Evolutionary conservation across 2,797 vertebrate genomes (phyloP).

Genomic region (Parauchenoglanis punctatus): DNA sequence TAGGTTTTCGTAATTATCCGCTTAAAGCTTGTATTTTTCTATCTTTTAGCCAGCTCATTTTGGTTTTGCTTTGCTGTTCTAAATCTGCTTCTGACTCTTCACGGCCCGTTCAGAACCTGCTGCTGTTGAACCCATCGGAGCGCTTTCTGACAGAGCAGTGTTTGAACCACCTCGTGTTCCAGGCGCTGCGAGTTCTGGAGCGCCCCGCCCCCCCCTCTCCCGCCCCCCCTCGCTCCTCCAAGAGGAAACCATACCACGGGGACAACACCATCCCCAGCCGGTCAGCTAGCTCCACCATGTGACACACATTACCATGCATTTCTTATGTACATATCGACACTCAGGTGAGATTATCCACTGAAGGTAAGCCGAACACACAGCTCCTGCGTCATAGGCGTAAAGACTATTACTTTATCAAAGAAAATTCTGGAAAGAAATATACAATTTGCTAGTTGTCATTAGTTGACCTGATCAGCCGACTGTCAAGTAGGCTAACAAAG

Average conservation of each 20-base stretch:
- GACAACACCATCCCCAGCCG: slow-evolving; percentile 95
- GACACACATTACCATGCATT: background rate
- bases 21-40: background rate
- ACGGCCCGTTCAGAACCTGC: slow-evolving; percentile 81
- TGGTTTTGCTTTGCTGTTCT: background rate
- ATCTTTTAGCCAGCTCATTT: background rate
- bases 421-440: too few relatives aligned
- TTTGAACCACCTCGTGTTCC: slow-evolving; percentile 96
- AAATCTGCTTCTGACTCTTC: slow-evolving; percentile 24
- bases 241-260: slow-evolving; percentile 95
- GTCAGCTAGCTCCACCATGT: slow-evolving; percentile 66
- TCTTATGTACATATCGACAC: background rate
- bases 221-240: slow-evolving; percentile 88
- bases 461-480: background rate
- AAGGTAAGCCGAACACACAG: background rate
- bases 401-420: background rate
- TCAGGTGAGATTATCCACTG: background rate
- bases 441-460: background rate
- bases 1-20: slow-evolving; percentile 7
- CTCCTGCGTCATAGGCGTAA: background rate
- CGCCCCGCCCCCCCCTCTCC: slow-evolving; percentile 84
- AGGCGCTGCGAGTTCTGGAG: slow-evolving; percentile 93
- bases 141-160: slow-evolving; percentile 95
- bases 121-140: slow-evolving; percentile 93
- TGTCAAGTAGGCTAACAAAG: too few relatives aligned